Conservation (phyloP, 2,113 vertebrate genomes). For the Peromyscus polionotus region DNA sequence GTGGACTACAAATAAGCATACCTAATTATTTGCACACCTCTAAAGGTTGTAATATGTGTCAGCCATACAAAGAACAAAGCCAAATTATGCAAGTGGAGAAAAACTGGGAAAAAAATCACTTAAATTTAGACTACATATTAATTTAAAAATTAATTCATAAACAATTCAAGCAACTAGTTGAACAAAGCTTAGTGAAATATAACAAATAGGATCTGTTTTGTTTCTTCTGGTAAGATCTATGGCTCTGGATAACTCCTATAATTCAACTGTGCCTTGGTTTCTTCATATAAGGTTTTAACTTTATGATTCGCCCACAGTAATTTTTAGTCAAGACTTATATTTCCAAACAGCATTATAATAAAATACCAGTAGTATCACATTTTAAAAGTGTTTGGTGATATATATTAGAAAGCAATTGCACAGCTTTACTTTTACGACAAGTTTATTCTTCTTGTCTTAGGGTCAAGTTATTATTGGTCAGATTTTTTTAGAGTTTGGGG, state of each 20-base stretch:
- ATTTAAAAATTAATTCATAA: background rate
- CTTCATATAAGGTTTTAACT: background rate
- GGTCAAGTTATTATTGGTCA: constrained; percentile 28
- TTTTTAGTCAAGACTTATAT: background rate
- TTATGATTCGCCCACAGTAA: background rate
- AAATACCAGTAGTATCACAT: background rate
- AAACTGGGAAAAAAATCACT: background rate
- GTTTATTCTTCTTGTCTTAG: background rate
- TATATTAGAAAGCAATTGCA: constrained; percentile 23
- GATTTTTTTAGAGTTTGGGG: background rate
- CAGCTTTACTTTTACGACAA: constrained; percentile 9
- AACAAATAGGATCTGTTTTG: background rate
- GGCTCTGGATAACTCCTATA: background rate
- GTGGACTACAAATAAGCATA: background rate
- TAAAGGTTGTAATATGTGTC: constrained; percentile 40
- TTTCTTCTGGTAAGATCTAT: background rate
- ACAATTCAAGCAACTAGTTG: constrained; percentile 45
- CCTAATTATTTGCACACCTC: constrained; percentile 1
- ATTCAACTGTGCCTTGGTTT: background rate
- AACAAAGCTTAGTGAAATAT: background rate
- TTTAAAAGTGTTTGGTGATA: background rate
- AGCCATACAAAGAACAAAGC: constrained; percentile 28
- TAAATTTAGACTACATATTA: background rate
- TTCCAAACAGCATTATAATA: background rate
- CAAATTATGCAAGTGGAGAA: background rate